Evolutionary conservation across 1,140 invertebrate species (phyloP).

Genomic region (Rhynchophorus ferrugineus): DNA sequence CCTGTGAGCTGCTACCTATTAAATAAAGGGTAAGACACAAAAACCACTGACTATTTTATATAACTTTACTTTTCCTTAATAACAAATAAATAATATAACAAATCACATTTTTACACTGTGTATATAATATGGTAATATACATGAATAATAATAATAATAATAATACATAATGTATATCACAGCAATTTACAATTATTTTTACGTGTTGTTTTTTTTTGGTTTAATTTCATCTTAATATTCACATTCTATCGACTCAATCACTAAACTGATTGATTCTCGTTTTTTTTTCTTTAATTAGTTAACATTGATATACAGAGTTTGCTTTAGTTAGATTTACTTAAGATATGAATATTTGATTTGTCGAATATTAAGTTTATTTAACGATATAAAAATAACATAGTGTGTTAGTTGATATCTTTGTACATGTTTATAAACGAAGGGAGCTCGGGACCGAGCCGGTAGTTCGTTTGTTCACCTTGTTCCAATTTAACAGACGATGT

Average conservation of each 20-base stretch:
- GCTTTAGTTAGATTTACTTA: too few relatives aligned
- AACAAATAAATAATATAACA: conserved; percentile 24
- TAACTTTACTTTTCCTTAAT: conserved; percentile 17
- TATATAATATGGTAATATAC: conserved; percentile 21
- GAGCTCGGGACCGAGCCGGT: too few relatives aligned
- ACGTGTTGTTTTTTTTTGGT: neutral
- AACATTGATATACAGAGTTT: too few relatives aligned
- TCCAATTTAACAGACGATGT: too few relatives aligned
- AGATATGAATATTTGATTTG: conserved; percentile 8
- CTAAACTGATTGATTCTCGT: too few relatives aligned
- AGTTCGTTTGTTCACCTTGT: too few relatives aligned
- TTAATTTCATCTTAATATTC: neutral
- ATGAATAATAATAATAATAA: conserved; percentile 18
- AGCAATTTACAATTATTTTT: conserved; percentile 22
- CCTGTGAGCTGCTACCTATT: too few relatives aligned
- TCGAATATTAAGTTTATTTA: conserved; percentile 1
- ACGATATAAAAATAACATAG: neutral
- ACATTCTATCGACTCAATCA: neutral
- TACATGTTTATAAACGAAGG: too few relatives aligned
- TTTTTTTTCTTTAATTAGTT: too few relatives aligned
- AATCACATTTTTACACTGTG: conserved; percentile 24
- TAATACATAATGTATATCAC: conserved; percentile 25
- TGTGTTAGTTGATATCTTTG: neutral
- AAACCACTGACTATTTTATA: too few relatives aligned
- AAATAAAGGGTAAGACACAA: too few relatives aligned